Evolutionary conservation across 2,113 vertebrate species (phyloP).

Genomic region (Brachypodius melanocephalos): DNA sequence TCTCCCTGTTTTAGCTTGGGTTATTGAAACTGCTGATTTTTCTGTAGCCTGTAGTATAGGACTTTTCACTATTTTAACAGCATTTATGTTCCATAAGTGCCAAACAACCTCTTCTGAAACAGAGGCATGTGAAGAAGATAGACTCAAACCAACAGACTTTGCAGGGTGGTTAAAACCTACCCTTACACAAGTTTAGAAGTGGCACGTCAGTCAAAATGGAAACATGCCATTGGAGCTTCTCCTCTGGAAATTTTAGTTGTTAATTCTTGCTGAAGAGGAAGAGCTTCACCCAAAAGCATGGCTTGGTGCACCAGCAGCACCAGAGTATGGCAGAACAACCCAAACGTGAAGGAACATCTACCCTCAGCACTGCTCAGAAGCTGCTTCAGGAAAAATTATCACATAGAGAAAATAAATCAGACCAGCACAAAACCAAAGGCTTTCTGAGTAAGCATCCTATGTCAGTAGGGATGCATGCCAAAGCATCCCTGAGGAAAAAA

Average conservation of each 20-base stretch:
- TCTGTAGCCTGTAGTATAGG: background rate
- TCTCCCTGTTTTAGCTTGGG: background rate
- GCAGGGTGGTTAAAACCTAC: background rate
- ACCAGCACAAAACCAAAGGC: background rate
- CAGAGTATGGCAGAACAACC: background rate
- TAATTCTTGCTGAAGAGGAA: background rate
- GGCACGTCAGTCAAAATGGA: background rate
- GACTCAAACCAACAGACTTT: background rate
- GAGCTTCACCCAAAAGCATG: background rate
- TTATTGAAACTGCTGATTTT: background rate
- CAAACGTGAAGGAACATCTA: fast-evolving
- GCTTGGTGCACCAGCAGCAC: background rate
- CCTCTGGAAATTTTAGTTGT: background rate
- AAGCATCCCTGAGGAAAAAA: background rate
- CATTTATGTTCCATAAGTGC: background rate
- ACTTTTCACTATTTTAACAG: background rate
- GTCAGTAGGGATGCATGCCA: background rate
- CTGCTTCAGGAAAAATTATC: constrained; percentile 17
- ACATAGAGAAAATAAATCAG: background rate
- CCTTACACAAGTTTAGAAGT: background rate
- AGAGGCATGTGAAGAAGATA: background rate
- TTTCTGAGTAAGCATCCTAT: background rate
- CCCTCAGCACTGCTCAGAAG: constrained; percentile 7
- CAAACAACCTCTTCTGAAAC: background rate
- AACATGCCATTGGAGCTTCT: background rate